These are phyloP conservation scores for Dryadula phaetusa DNA, from an alignment of 2,888 invertebrate species.

Conservation along the genomic window DNA sequence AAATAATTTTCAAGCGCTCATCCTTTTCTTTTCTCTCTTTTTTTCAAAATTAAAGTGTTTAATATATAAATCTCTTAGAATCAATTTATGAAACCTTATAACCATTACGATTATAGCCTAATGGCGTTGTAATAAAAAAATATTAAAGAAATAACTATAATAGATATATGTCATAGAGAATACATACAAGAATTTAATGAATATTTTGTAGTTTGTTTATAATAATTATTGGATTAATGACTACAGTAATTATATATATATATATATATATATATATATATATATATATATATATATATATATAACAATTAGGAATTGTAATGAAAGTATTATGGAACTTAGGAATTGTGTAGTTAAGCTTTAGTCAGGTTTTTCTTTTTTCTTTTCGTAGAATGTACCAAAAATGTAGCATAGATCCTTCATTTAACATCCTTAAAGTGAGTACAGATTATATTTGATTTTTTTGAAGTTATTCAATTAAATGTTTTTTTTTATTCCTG, in stretches of 20 bases:
- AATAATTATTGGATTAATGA: background rate
- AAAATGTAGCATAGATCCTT: background rate
- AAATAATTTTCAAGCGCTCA: no score
- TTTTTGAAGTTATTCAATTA: background rate
- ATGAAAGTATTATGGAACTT: background rate
- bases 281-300: background rate
- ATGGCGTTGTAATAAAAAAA: no score
- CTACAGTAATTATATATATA: no score
- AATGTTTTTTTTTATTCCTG: background rate
- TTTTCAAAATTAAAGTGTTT: no score
- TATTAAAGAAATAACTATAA: no score
- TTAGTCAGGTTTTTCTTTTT: background rate
- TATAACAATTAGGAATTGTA: slow-evolving; percentile 8
- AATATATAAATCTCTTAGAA: no score
- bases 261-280: background rate
- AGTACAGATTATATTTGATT: background rate
- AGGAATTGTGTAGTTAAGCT: slow-evolving; percentile 15
- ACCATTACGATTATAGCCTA: no score
- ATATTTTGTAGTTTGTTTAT: slow-evolving; percentile 24
- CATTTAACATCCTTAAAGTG: background rate
- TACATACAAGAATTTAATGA: background rate
- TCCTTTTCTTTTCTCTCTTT: no score
- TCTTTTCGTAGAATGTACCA: background rate
- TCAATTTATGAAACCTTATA: no score
- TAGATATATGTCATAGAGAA: background rate